phyloP scores from a whole-genome alignment of 2,113 vertebrate genomes.

The Chaenogobius annularis region DNA sequence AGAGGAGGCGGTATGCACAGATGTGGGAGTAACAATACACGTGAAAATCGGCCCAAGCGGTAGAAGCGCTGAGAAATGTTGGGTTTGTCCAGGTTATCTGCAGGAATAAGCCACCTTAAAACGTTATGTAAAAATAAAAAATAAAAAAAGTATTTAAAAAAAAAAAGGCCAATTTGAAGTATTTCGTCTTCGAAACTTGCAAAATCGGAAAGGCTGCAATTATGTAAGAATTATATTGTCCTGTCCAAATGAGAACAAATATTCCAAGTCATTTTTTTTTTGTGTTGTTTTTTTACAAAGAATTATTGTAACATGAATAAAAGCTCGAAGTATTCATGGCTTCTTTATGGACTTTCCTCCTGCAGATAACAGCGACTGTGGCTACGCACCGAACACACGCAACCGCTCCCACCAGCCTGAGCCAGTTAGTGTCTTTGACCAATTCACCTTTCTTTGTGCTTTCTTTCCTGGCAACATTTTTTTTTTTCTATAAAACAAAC shows the following conservation, averaged over 20 bases:
- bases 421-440: constrained; percentile 58
- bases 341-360: not conserved
- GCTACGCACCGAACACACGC: not conserved
- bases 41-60: not conserved
- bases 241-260: too few relatives aligned
- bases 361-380: not conserved
- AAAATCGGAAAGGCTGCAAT: not conserved
- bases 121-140: not conserved
- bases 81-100: not conserved
- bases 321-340: not conserved
- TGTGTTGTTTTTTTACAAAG: too few relatives aligned
- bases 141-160: not conserved
- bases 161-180: too few relatives aligned
- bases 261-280: too few relatives aligned
- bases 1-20: constrained; percentile 43
- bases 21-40: constrained; percentile 32
- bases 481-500: constrained; percentile 65
- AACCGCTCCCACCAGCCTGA: constrained; percentile 1
- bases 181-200: too few relatives aligned
- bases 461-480: constrained; percentile 62
- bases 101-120: not conserved
- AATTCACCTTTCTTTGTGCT: constrained; percentile 68
- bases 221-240: too few relatives aligned
- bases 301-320: not conserved
- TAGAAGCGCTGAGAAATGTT: not conserved